Evolutionary conservation across 2,888 invertebrate genomes (phyloP).

Genomic region (Hyppa rectilinea): DNA sequence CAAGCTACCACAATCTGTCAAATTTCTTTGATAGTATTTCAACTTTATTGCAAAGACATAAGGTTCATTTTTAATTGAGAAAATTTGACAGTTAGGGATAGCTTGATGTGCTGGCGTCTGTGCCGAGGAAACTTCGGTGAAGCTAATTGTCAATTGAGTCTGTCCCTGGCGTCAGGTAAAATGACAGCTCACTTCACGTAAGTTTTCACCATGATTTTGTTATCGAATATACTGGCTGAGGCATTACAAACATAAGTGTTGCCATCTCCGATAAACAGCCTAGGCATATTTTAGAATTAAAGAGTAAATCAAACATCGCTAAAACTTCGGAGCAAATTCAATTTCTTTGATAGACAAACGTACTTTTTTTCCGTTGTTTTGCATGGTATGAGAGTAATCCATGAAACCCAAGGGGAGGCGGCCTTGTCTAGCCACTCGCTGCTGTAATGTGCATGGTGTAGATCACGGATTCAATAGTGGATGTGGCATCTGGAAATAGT

Average conservation of each 20-base stretch:
- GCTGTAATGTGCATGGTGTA: conserved; percentile 53
- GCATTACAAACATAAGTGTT: not conserved
- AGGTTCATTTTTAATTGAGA: no score
- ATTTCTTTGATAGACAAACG: conserved; percentile 68
- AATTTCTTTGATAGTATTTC: no score
- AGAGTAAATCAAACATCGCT: conserved; percentile 21
- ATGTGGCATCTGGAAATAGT: conserved; percentile 40
- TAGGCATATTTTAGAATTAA: not conserved
- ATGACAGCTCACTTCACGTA: no score
- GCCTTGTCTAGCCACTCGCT: conserved; percentile 65
- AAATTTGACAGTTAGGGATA: no score
- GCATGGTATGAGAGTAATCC: conserved; percentile 65
- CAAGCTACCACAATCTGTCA: no score
- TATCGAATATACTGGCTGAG: no score
- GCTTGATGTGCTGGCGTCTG: no score
- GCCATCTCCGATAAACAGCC: not conserved
- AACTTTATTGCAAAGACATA: no score
- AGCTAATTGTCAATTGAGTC: no score
- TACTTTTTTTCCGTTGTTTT: conserved; percentile 57
- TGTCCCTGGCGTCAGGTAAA: no score
- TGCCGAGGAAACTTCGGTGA: no score
- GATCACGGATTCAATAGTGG: conserved; percentile 36
- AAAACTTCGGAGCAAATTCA: conserved; percentile 48
- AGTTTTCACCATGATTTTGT: no score
- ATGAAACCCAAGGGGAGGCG: conserved; percentile 72